These are phyloP conservation scores for Aleiodes sp. DNA, from an alignment of 1,140 invertebrate species.

Conservation along the genomic window DNA sequence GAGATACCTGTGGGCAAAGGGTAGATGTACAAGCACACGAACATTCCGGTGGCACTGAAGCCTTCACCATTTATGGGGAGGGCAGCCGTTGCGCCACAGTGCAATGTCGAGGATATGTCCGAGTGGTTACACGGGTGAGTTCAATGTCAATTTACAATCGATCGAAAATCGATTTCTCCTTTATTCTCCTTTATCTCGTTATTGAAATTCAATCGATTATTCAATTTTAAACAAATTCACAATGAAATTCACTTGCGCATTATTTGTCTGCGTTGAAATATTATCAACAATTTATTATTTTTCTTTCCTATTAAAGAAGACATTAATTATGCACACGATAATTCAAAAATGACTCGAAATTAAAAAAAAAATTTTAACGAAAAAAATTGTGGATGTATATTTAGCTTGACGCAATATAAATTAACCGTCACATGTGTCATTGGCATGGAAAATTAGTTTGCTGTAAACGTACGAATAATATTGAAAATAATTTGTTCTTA, in stretches of 20 bases:
- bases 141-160: slow-evolving; percentile 21
- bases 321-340: too few species aligned
- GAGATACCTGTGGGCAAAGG: neutral
- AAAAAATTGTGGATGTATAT: too few species aligned
- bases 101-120: slow-evolving; percentile 16
- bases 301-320: too few species aligned
- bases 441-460: slow-evolving; percentile 18
- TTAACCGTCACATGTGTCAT: neutral
- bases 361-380: too few species aligned
- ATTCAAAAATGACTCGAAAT: too few species aligned
- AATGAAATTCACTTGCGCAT: too few species aligned
- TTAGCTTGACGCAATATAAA: neutral
- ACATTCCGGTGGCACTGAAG: slow-evolving; percentile 18
- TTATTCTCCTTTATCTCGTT: neutral
- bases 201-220: slow-evolving; percentile 14
- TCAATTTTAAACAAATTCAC: too few species aligned
- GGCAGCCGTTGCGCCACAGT: slow-evolving; percentile 17
- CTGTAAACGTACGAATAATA: slow-evolving; percentile 10
- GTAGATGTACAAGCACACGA: slow-evolving; percentile 16
- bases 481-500: neutral
- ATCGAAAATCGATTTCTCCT: neutral
- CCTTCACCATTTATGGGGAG: slow-evolving; percentile 29
- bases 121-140: neutral
- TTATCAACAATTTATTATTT: too few species aligned
- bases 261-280: too few species aligned